phyloP scores from a whole-genome alignment of 2,113 vertebrate genomes.

The Paradoxurus hermaphroditus region DNA sequence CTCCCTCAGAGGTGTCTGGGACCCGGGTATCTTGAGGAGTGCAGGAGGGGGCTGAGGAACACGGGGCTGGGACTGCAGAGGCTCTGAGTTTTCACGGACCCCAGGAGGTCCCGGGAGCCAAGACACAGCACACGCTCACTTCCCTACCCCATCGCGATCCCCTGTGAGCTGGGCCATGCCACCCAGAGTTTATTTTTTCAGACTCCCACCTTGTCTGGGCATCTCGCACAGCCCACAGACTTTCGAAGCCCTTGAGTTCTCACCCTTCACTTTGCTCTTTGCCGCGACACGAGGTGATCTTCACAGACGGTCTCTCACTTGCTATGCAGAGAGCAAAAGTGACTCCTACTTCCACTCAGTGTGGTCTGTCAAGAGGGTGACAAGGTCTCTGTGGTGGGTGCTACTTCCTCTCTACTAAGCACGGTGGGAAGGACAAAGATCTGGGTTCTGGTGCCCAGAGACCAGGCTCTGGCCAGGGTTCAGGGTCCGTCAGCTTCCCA shows the following conservation, averaged over 20 bases:
- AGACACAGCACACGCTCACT: background rate
- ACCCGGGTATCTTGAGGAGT: background rate
- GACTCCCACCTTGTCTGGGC: background rate
- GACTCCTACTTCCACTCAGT: background rate
- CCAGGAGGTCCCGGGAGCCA: background rate
- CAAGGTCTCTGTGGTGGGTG: background rate
- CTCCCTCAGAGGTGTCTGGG: background rate
- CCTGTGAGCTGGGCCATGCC: background rate
- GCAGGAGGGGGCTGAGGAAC: background rate
- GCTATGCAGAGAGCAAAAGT: background rate
- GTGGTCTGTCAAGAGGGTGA: too few relatives aligned
- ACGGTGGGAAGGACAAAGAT: background rate
- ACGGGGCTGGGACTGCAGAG: background rate
- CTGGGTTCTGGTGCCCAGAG: background rate
- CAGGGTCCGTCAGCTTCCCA: background rate
- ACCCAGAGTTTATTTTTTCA: too few relatives aligned
- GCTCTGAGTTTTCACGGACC: background rate
- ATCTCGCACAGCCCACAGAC: background rate
- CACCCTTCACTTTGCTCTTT: background rate
- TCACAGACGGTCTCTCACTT: background rate
- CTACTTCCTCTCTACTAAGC: background rate
- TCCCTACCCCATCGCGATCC: background rate
- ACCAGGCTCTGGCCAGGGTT: background rate
- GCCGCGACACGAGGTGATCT: too few relatives aligned
- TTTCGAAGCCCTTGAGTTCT: background rate